Base-by-base conservation (phyloP, 2,113 vertebrate species). In the Pao palembangensis region DNA sequence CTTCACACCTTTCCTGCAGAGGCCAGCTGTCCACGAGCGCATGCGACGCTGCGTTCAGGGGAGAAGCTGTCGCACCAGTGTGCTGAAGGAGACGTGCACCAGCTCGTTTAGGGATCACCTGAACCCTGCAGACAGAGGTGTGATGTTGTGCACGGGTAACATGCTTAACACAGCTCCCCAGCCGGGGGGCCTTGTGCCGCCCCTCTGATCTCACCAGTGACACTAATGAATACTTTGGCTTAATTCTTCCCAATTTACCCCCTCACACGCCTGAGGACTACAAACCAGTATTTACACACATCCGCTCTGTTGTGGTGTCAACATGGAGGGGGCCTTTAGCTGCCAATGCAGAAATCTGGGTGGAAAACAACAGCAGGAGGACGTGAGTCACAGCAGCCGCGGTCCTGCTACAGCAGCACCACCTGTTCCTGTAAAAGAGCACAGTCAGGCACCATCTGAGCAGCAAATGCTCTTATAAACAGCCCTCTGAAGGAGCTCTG, bases 1-100 rank as follows among this genome's bases (percentile, higher is more conserved):
- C 62, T 79, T 77, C 51, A 82, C 83, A 80, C 81, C 59, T 85
- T 71, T 55, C 79, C 77, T 66, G 71, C 64, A 61, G 69, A 66
- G 68, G 41, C 71, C 67, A 83, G 70, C 81, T 77, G 83, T 66
- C 64, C 56, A 46, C 20, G 63, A 65, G 68, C 75, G 69, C 77
- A 82, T 75, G 7, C 21, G 51, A 55, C 61, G 53, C 43, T 46
- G 58, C 55, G 54, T 43, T 23, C 2, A 23, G 21, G 21, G 21
- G 21, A 3, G 21, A 23, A 2, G 28, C 28, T 31, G 28, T 31
- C 18, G 1, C 3, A 15, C 18, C 5, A 2, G 21, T 23, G 12
- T 51, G 6, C 19, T 61, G 67, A 34, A 0, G 14, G 43, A 42
- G 23, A 34, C 49, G 63, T 47, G 16, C 31, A 38, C 46, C 8